Percentiles rank a stretch among this genome's conserved stretches.
Evolutionary conservation across 2,888 invertebrate species (phyloP).

Genomic region (Andrena bucephala): DNA sequence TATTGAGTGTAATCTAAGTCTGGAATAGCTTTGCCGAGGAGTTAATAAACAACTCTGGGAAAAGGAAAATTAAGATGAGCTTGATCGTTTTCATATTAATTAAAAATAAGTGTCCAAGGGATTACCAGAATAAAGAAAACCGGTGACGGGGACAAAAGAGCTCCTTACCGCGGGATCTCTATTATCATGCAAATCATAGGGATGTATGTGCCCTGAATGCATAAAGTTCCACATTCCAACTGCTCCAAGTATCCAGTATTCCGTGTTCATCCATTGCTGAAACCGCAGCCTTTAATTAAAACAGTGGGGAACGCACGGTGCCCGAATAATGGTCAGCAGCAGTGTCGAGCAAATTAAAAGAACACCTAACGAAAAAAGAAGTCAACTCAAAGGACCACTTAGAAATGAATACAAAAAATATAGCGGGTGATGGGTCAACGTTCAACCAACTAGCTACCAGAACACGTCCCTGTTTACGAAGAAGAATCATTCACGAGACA

Average conservation of each 20-base stretch:
- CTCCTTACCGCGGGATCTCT: constrained; percentile 16
- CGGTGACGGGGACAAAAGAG: constrained; percentile 15
- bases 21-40: too few species aligned
- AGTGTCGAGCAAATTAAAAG: constrained; percentile 14
- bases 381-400: background rate
- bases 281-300: constrained; percentile 63
- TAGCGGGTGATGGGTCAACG: too few species aligned
- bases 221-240: constrained; percentile 33
- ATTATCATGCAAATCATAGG: constrained; percentile 52
- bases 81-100: constrained; percentile 28
- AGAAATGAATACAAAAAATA: background rate
- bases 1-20: too few species aligned
- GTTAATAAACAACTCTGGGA: background rate
- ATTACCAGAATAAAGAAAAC: background rate
- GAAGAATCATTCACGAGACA: too few species aligned
- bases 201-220: constrained; percentile 32
- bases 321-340: background rate
- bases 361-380: background rate
- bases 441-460: too few species aligned
- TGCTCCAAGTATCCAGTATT: constrained; percentile 39
- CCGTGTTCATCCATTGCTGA: constrained; percentile 32
- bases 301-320: constrained; percentile 42
- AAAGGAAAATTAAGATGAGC: background rate
- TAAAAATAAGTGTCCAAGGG: constrained; percentile 15
- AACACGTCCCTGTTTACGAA: too few species aligned